Conservation (phyloP, 2,113 vertebrate species). For the Notiomystis cincta region DNA sequence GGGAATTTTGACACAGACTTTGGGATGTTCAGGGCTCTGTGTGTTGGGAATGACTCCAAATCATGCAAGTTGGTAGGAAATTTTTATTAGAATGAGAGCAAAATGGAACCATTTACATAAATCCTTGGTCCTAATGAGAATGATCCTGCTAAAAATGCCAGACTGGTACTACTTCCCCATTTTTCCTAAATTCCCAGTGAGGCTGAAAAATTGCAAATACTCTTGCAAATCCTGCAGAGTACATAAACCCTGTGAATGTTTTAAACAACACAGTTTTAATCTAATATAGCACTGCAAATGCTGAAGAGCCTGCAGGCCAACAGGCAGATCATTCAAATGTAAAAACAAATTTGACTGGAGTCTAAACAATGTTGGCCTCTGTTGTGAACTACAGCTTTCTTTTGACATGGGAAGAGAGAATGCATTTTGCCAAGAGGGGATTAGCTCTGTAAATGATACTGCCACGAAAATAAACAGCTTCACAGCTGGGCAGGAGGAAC, state of each 20-base stretch:
- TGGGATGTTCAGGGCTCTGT: neutral
- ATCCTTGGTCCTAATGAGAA: neutral
- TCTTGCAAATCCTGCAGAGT: conserved; percentile 79
- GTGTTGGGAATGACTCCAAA: neutral
- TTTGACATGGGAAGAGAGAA: conserved; percentile 19
- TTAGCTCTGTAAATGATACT: conserved; percentile 43
- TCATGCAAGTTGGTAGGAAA: neutral
- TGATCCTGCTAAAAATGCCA: neutral
- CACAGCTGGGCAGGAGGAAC: neutral
- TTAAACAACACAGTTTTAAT: conserved; percentile 39
- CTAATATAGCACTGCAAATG: conserved; percentile 3
- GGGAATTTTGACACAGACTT: neutral
- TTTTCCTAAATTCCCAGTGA: conserved; percentile 79
- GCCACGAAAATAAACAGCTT: conserved; percentile 21
- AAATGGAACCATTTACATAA: neutral
- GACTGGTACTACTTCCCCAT: conserved; percentile 72
- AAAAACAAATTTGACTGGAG: conserved; percentile 48
- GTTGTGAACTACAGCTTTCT: neutral
- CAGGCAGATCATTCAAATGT: conserved; percentile 54
- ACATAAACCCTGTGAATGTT: conserved; percentile 73
- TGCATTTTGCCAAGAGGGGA: conserved; percentile 18
- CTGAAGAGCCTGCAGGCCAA: conserved; percentile 6
- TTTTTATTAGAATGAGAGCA: neutral
- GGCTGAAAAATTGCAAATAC: conserved; percentile 68
- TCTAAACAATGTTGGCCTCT: conserved; percentile 47